These are phyloP conservation scores for Stegana nigrithorax DNA, from an alignment of 2,888 invertebrate genomes.

Conservation along the genomic window DNA sequence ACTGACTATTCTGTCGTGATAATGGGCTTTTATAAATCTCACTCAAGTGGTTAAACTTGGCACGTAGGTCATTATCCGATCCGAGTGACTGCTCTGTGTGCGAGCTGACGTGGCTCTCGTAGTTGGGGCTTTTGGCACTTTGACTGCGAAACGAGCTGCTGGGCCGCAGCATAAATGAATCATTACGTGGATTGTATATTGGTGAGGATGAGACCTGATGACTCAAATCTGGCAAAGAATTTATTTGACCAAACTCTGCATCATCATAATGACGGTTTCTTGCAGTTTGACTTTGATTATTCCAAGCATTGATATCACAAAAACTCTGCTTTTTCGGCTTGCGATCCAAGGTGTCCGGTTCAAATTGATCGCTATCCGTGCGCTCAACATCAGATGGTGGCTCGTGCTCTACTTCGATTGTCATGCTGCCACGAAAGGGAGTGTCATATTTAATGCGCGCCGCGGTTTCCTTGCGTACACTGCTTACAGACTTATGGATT, in stretches of 20 bases:
- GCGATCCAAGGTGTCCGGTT: constrained; percentile 87
- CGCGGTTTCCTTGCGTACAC: constrained; percentile 56
- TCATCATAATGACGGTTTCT: constrained; percentile 52
- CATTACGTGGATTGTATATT: constrained; percentile 34
- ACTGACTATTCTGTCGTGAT: constrained; percentile 66
- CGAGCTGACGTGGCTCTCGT: constrained; percentile 32
- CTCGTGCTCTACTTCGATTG: constrained; percentile 86
- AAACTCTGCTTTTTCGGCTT: constrained; percentile 75
- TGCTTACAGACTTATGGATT: constrained; percentile 36
- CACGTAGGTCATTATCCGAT: constrained; percentile 14
- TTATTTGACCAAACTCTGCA: constrained; percentile 50
- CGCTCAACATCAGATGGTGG: constrained; percentile 81
- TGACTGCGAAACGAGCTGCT: constrained; percentile 79
- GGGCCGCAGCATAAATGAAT: constrained; percentile 75
- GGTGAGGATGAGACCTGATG: constrained; percentile 29
- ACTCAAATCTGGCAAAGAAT: constrained; percentile 58
- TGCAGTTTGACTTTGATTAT: constrained; percentile 67
- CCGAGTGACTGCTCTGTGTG: constrained; percentile 11
- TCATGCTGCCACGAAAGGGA: constrained; percentile 78
- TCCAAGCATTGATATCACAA: constrained; percentile 69
- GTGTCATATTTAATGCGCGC: constrained; percentile 74
- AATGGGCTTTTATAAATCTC: constrained; percentile 79
- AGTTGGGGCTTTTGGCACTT: constrained; percentile 30
- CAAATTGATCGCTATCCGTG: constrained; percentile 79
- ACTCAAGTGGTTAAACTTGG: constrained; percentile 75